Evolutionary conservation across 2,888 invertebrate species (phyloP), one percentile per base, ranked within the genome.

Genomic region (Polietes domitor): DNA sequence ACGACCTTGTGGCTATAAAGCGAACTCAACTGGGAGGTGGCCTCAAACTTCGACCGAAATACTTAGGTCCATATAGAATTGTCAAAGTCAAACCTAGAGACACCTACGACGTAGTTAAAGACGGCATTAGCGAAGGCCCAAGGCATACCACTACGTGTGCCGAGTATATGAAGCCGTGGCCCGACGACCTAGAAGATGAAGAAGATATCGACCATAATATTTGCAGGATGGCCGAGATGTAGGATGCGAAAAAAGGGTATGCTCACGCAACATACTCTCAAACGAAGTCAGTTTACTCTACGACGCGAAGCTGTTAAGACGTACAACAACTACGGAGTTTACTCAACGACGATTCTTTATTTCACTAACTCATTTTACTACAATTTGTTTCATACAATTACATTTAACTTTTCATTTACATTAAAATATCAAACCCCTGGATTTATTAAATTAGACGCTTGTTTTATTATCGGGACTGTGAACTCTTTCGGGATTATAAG

Each of bases 141-240:
- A 76, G 71, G n/a, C 37, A 50, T n/a, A 79, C 82, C 0, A 55
- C 76, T 5, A 75, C 75, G 2, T 79, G 76, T 55, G 53, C 79
- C 15, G 78, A 82, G 19, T 82, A 68, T 28, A 82, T 82, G 58
- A 82, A 82, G 71, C 75, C 74, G 15, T 82, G 78, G 82, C 63
- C 72, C 19, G 74, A 75, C 6, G 75, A 71, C 21, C 6, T 15
- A 24, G 32, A 21, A 1, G 32, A 72, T 68, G 71, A 72, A 1
- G 32, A 53, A 26, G 19, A 21, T 17, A 15, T 26, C 3, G 53
- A n/a, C n/a, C 53, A 4, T 68, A 10, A 21, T 17, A 37, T 53
- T 26, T n/a, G 41, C 63, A 72, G 78, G 72, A 72, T 72, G 65
- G 78, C 53, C 72, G 78, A 78, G 53, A 63, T 77, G 50, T 77